Base-by-base conservation (phyloP, 2,797 vertebrate species). In the Tragelaphus eurycerus region DNA sequence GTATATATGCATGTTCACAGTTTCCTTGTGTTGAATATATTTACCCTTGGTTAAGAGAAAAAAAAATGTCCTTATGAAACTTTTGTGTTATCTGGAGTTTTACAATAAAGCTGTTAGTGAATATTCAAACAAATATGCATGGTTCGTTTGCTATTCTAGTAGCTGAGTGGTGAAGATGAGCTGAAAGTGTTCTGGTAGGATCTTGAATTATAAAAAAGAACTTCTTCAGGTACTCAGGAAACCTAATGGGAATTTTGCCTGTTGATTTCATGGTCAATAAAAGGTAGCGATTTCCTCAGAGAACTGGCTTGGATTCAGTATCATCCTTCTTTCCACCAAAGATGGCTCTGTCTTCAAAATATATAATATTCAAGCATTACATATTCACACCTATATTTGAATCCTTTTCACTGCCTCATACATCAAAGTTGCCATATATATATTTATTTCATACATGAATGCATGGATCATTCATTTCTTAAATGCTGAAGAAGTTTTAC, bases 381-480 rank as follows among this genome's bases (percentile, higher is more conserved):
- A 89, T 79, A 90, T 67, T 89, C 16, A 64, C 21, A 79, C 15
- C 4, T 52, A 17, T 81, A 10, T 86, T 85, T 86, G 7, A 38
- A 59, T 86, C 8, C 4, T 50, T 59, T 89, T 89, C 31, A 86
- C 19, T 71, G 8, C 46, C 34, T 95, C 34, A 86, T 59, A 6
- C 34, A 83, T 76, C 7, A 21, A 89, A 93, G 29, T 10, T 86
- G 4, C 8, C 5, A 2, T 57, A 86, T 95, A 83, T 92, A 95
- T 89, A 93, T 93, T 97, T 93, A 76, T 89, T 86, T 97, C 78
- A 83, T 89, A 50, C 50, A 78, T 89, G 43, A 86, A 71, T 95
- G 29, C 19, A 89, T 78, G 29, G 89, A 50, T 91, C 54, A 59
- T 89, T 82, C 38, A 38, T 54, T 92, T 83, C 86, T 54, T 12